These are phyloP conservation scores for Leptothorax acervorum DNA, from an alignment of 2,888 invertebrate species.

Conservation along the genomic window DNA sequence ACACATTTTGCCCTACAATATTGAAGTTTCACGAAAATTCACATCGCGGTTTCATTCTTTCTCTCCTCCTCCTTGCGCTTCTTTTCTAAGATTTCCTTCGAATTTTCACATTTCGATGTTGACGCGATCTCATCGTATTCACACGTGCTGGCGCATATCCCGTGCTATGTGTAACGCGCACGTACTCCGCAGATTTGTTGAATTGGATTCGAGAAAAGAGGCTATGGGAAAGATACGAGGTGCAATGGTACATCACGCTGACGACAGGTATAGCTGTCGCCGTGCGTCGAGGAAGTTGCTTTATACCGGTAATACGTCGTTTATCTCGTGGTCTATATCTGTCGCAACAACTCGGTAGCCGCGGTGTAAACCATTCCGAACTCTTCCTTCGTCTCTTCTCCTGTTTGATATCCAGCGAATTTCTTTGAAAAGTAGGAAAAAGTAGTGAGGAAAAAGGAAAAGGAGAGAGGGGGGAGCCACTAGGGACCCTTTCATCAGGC, in stretches of 20 bases:
- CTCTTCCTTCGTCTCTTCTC: slow-evolving; percentile 23
- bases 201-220: slow-evolving; percentile 63
- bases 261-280: slow-evolving; percentile 62
- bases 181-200: slow-evolving; percentile 36
- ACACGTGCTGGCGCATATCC: not conserved
- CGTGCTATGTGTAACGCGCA: not conserved
- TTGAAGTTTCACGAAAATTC: not conserved
- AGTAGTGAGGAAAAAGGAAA: not conserved
- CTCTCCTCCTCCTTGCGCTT: not conserved
- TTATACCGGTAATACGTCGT: slow-evolving; percentile 71
- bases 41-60: not conserved
- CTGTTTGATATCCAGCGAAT: not conserved
- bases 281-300: slow-evolving; percentile 62
- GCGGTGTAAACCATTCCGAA: slow-evolving; percentile 46
- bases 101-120: not conserved
- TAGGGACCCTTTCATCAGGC: slow-evolving; percentile 7
- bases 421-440: slow-evolving; percentile 13
- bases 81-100: not conserved
- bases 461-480: not conserved
- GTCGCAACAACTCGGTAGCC: slow-evolving; percentile 51
- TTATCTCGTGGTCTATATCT: slow-evolving; percentile 70
- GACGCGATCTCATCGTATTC: not conserved
- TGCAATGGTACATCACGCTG: slow-evolving; percentile 45
- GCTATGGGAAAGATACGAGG: slow-evolving; percentile 58
- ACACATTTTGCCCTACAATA: not conserved